Evolutionary conservation across 64 coral and sea anemone species (phyloP).

Genomic region (Montipora sp.): DNA sequence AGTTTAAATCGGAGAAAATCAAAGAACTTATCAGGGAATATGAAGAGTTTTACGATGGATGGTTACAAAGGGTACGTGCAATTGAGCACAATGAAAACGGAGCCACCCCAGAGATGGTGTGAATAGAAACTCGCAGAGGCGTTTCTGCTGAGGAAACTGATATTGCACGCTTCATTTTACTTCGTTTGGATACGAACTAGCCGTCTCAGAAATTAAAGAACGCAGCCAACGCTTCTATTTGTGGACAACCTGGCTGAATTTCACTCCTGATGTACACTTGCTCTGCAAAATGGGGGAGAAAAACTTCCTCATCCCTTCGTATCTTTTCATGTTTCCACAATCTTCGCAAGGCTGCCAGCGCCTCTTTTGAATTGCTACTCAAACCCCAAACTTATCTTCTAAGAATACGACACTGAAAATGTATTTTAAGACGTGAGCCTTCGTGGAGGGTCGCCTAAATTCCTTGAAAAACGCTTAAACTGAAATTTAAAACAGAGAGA

Average conservation of each 20-base stretch:
- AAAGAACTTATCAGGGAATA: constrained; percentile 90
- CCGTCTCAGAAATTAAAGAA: not conserved
- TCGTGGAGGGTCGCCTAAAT: too few relatives aligned
- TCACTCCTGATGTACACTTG: not conserved
- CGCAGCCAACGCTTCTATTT: not conserved
- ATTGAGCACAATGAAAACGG: constrained; percentile 81
- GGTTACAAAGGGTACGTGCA: constrained; percentile 72
- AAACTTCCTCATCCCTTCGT: not conserved
- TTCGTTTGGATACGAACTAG: not conserved
- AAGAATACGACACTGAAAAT: too few relatives aligned
- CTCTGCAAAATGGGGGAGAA: not conserved
- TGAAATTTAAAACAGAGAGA: too few relatives aligned
- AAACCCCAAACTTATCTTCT: not conserved
- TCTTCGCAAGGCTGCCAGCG: not conserved
- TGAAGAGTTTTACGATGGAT: constrained; percentile 86
- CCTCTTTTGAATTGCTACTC: not conserved
- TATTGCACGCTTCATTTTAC: not conserved
- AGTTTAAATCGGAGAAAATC: constrained; percentile 76
- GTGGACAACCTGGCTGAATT: not conserved
- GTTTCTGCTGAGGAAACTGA: not conserved
- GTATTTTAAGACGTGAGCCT: too few relatives aligned
- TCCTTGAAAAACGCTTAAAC: too few relatives aligned
- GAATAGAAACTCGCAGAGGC: not conserved
- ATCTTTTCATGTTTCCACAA: not conserved
- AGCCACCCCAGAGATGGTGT: constrained; percentile 84